A percentile compares a stretch with the other conserved stretches of the same genome.
Evolutionary conservation across 1,140 invertebrate genomes (phyloP).

Genomic region (Alviniconcha marisindica): DNA sequence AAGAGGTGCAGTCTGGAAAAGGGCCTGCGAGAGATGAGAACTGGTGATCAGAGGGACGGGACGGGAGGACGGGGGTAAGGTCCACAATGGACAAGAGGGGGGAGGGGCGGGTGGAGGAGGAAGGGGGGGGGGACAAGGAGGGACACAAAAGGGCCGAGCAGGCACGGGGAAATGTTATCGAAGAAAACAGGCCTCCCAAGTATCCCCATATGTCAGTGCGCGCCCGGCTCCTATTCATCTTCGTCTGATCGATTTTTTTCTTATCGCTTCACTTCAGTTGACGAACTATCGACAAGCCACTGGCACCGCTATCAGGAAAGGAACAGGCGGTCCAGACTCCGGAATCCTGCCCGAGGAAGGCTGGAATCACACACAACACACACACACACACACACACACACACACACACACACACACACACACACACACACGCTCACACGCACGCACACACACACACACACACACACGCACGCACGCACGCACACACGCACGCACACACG

Average conservation of each 20-base stretch:
- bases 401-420: too few relatives aligned
- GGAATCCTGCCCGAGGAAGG: too few relatives aligned
- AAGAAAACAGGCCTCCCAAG: background rate
- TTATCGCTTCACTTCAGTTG: conserved; percentile 40
- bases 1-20: background rate
- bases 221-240: conserved; percentile 6
- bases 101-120: background rate
- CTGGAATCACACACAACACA: too few relatives aligned
- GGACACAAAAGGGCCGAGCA: conserved; percentile 12
- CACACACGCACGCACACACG: too few relatives aligned
- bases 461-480: too few relatives aligned
- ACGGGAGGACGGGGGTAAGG: background rate
- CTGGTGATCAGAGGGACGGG: background rate
- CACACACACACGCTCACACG: too few relatives aligned
- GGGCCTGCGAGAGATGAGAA: background rate
- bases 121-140: background rate
- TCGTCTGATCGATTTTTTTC: conserved; percentile 31
- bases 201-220: background rate
- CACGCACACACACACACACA: too few relatives aligned
- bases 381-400: too few relatives aligned
- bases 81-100: background rate
- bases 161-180: conserved; percentile 13
- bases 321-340: background rate
- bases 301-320: background rate
- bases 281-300: conserved; percentile 36